Evolutionary conservation across 2,797 vertebrate species (phyloP).

Genomic region (Manis crassicaudata): DNA sequence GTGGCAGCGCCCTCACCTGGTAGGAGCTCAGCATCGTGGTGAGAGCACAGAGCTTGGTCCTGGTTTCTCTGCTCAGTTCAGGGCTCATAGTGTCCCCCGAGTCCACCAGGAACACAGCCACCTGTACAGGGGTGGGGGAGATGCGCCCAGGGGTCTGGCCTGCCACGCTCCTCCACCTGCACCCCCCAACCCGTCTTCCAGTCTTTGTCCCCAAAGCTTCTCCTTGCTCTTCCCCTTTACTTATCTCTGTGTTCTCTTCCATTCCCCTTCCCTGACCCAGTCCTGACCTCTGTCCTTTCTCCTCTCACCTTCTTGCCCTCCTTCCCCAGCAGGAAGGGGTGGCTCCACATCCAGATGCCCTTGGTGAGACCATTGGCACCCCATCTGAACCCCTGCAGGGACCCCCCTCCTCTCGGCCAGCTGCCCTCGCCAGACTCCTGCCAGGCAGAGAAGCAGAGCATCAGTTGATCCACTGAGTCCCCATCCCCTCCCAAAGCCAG

Average conservation of each 20-base stretch:
- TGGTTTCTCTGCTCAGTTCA: slow-evolving; percentile 64
- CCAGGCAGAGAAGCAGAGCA: background rate
- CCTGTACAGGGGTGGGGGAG: background rate
- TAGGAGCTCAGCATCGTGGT: slow-evolving; percentile 78
- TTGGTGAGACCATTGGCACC: slow-evolving; percentile 51
- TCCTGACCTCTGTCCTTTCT: background rate
- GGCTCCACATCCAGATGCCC: slow-evolving; percentile 81
- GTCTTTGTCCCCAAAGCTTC: background rate
- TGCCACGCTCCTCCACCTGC: background rate
- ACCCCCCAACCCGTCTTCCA: background rate
- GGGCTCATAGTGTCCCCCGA: slow-evolving; percentile 69
- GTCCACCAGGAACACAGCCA: slow-evolving; percentile 80
- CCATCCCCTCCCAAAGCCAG: background rate
- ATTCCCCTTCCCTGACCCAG: background rate
- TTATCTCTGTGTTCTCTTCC: background rate
- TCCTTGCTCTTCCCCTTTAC: background rate
- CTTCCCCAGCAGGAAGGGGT: slow-evolving; percentile 75
- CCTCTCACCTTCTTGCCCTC: slow-evolving; percentile 68
- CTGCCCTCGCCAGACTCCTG: slow-evolving; percentile 56
- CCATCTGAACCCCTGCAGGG: slow-evolving; percentile 61
- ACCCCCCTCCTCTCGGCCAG: slow-evolving; percentile 23
- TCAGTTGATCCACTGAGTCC: background rate
- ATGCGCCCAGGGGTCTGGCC: background rate
- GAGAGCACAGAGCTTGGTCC: slow-evolving; percentile 72
- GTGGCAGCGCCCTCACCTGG: slow-evolving; percentile 52